phyloP scores from a whole-genome alignment of 2,888 invertebrate genomes.

The Epirrhoe alternata region DNA sequence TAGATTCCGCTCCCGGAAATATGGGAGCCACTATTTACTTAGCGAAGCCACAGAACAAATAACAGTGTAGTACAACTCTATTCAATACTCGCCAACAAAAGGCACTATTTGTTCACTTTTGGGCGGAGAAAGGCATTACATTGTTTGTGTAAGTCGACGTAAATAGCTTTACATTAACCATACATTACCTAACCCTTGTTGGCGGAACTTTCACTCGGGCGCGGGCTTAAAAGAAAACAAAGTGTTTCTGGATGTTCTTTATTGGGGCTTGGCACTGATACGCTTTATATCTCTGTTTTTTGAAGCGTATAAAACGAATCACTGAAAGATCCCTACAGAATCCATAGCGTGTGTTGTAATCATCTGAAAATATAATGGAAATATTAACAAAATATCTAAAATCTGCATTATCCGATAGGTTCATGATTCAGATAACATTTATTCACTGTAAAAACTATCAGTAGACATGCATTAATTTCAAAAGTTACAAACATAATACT shows the following conservation, averaged over 20 bases:
- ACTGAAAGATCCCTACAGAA: neutral
- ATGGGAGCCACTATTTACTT: constrained; percentile 50
- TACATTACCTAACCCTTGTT: constrained; percentile 28
- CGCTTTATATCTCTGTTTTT: constrained; percentile 5
- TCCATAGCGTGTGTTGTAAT: neutral
- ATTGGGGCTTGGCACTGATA: constrained; percentile 8
- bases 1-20: constrained; percentile 51
- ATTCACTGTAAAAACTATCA: neutral
- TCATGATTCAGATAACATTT: neutral
- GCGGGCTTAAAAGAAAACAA: constrained; percentile 24
- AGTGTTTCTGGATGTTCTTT: constrained; percentile 19
- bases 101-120: constrained; percentile 39
- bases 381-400: neutral
- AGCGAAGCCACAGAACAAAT: constrained; percentile 31
- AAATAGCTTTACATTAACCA: constrained; percentile 30
- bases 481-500: too few species aligned
- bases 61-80: constrained; percentile 37
- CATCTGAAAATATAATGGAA: constrained; percentile 13
- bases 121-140: constrained; percentile 26
- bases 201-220: constrained; percentile 10
- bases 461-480: too few species aligned
- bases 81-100: constrained; percentile 45
- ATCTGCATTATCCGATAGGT: neutral
- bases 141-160: constrained; percentile 35
- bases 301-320: neutral